Evolutionary conservation across 53 echinoderm and acorn worm genomes (phyloP).

Genomic region (Antedon mediterranea): DNA sequence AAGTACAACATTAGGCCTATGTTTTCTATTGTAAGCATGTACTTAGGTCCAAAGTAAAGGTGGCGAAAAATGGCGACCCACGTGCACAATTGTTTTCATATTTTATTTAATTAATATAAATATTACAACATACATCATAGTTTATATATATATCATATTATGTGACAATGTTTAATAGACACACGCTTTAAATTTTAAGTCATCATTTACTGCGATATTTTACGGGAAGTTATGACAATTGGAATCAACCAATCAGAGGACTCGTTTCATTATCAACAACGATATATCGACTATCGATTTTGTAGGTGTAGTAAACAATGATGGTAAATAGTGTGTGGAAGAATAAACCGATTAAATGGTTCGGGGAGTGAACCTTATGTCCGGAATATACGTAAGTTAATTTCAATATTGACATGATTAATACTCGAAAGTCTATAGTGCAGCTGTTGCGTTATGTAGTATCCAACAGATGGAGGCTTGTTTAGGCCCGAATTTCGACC

Average conservation of each 20-base stretch:
- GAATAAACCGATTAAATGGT: neutral
- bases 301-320: neutral
- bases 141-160: too few relatives aligned
- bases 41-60: too few relatives aligned
- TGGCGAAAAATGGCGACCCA: too few relatives aligned
- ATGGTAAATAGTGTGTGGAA: neutral
- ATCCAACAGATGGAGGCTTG: neutral
- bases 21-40: too few relatives aligned
- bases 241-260: neutral
- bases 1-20: too few relatives aligned
- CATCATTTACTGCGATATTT: too few relatives aligned
- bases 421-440: neutral
- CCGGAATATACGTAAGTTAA: neutral
- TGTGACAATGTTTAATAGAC: too few relatives aligned
- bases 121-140: too few relatives aligned
- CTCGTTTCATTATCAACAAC: neutral
- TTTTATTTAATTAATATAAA: too few relatives aligned
- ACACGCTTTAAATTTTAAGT: too few relatives aligned
- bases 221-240: neutral
- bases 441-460: neutral
- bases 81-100: too few relatives aligned
- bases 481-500: neutral
- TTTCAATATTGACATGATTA: conserved; percentile 1
- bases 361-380: neutral
- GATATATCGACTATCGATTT: neutral